phyloP scores from a whole-genome alignment of 2,797 vertebrate species.

The Argentina silus region DNA sequence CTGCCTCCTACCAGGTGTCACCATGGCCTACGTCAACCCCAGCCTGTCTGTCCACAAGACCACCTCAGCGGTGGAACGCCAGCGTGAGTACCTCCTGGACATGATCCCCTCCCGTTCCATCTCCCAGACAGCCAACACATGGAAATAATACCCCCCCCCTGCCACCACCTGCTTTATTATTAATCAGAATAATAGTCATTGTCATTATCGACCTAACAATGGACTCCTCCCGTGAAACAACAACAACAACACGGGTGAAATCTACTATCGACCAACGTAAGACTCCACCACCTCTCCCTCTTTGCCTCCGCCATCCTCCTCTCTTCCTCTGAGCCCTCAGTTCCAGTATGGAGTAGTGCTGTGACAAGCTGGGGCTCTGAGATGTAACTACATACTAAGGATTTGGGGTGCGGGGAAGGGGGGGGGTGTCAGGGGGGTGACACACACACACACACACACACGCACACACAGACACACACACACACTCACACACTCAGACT shows the following conservation, averaged over 20 bases:
- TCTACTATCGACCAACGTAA: conserved; percentile 55
- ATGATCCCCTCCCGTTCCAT: conserved; percentile 98
- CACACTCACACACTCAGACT: conserved; percentile 49
- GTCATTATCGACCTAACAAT: conserved; percentile 68
- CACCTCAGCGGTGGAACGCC: conserved; percentile 93
- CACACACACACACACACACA: conserved; percentile 46
- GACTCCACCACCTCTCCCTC: conserved; percentile 32
- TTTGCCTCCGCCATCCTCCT: conserved; percentile 49
- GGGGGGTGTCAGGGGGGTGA: conserved; percentile 35
- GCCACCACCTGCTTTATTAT: conserved; percentile 47
- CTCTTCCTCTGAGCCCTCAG: conserved; percentile 37
- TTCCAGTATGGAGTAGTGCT: conserved; percentile 47
- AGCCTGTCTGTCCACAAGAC: conserved; percentile 88
- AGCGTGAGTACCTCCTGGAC: conserved; percentile 97
- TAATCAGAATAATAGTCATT: conserved; percentile 74
- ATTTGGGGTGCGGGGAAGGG: too few species aligned
- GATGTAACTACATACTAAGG: conserved; percentile 49
- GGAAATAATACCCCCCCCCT: conserved; percentile 86
- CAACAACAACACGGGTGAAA: conserved; percentile 40
- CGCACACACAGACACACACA: conserved; percentile 28
- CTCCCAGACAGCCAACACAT: conserved; percentile 93
- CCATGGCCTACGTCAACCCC: conserved; percentile 92
- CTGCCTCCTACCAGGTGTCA: conserved; percentile 80
- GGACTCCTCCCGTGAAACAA: conserved; percentile 58
- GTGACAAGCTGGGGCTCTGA: conserved; percentile 43